Evolutionary conservation across 2,888 invertebrate genomes (phyloP).

Genomic region (Agriopis aurantiaria): DNA sequence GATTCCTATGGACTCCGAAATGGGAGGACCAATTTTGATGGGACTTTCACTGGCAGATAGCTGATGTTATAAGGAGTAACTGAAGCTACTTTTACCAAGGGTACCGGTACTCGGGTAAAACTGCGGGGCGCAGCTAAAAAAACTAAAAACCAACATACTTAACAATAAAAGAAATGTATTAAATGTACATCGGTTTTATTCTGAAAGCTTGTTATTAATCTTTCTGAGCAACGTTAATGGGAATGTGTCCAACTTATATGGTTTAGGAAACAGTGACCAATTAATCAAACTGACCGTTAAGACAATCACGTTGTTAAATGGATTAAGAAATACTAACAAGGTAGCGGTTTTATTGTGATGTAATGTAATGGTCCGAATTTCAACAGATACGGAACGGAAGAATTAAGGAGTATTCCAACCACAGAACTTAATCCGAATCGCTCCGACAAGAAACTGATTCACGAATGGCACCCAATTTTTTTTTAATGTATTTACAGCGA

Average conservation of each 20-base stretch:
- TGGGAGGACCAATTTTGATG: too few species aligned
- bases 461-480: too few species aligned
- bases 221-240: slow-evolving; percentile 24
- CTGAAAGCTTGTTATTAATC: slow-evolving; percentile 26
- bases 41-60: too few species aligned
- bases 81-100: too few species aligned
- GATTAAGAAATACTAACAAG: slow-evolving; percentile 31
- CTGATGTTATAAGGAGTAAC: too few species aligned
- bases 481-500: too few species aligned
- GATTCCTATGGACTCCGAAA: too few species aligned
- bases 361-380: slow-evolving; percentile 20
- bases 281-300: slow-evolving; percentile 32
- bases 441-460: neutral
- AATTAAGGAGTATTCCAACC: neutral
- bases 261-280: slow-evolving; percentile 29
- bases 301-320: slow-evolving; percentile 33
- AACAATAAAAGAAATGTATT: neutral
- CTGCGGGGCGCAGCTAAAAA: neutral
- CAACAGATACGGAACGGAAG: slow-evolving; percentile 7
- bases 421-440: neutral
- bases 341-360: slow-evolving; percentile 25
- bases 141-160: neutral
- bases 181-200: slow-evolving; percentile 3
- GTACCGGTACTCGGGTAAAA: too few species aligned
- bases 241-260: slow-evolving; percentile 22